Base-by-base conservation (phyloP, 1,140 invertebrate species). In the Anadara kagoshimensis region DNA sequence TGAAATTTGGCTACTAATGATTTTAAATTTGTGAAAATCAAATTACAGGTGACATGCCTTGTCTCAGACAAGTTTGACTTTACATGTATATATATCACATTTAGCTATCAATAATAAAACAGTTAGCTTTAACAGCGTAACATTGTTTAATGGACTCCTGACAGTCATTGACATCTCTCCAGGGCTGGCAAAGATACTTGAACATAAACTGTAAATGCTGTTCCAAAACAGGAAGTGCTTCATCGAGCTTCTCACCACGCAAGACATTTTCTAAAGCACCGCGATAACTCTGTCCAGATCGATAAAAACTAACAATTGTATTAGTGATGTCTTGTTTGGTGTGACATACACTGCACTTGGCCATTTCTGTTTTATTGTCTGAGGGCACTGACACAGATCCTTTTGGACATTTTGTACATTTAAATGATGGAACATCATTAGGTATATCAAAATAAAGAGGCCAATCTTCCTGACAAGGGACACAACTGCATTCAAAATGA, bases 401-500 rank as follows among this genome's bases (percentile, higher is more conserved):
- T 59, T 54, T 36, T 29, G n/a, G 2, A 76, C 88, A 89, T 44
- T 76, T 75, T 12, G 78, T 63, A 72, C 88, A 89, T 68, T 83
- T 83, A 53, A 82, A 84, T 22, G 80, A 54, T 11, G 86, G 83
- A 5, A 59, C 45, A 10, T 82, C 73, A 49, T 63, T 76, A 4
- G 78, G 92, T 89, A 97, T 93, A 29, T 95, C 90, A 10, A 93
- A 90, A 82, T 95, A 94, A 22, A 92, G 86, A 1, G 96, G 95
- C 95, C 96, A 97, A 75, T 96, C 92, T 63, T 94, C 91, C 51
- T 90, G 81, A 81, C 97, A 98, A 0, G 96, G 93, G 76, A 92
- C 90, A 84, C 97, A 98, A 22, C 90, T 85, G 84, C 97, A 98
- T 22, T 91, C 92, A 83, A 98, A 98, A 93, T 94, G 96, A 88